These are phyloP conservation scores for Acrossocheilus wenchowensis DNA, from an alignment of 2,797 vertebrate species.

Conservation along the genomic window DNA sequence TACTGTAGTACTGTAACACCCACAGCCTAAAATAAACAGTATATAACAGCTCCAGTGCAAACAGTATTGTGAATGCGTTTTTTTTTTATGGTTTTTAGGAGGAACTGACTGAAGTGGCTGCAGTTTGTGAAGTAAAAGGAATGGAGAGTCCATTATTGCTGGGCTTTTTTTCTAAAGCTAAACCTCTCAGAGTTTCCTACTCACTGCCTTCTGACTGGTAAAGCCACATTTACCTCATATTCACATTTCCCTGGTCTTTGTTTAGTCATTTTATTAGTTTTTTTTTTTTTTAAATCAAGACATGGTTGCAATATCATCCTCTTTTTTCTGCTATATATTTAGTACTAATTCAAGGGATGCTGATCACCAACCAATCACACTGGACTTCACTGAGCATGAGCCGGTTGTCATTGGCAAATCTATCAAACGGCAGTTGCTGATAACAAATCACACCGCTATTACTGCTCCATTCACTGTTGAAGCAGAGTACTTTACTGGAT, in stretches of 20 bases:
- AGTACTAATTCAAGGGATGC: constrained; percentile 64
- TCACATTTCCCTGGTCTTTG: not conserved
- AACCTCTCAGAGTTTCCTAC: constrained; percentile 81
- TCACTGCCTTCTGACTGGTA: constrained; percentile 70
- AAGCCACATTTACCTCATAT: not conserved
- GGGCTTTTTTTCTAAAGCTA: constrained; percentile 78
- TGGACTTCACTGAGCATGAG: constrained; percentile 84
- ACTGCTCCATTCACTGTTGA: constrained; percentile 79
- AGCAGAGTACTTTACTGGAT: constrained; percentile 81
- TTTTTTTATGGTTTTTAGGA: constrained; percentile 70
- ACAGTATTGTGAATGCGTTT: not conserved
- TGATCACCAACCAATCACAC: constrained; percentile 54
- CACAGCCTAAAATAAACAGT: not conserved
- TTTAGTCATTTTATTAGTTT: not conserved
- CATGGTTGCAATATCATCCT: not conserved
- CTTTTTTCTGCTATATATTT: constrained; percentile 44
- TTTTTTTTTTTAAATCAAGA: not conserved
- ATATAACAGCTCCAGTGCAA: not conserved
- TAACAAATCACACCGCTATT: constrained; percentile 86
- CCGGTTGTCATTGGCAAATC: constrained; percentile 72
- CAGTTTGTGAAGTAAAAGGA: constrained; percentile 84
- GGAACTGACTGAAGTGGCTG: constrained; percentile 78
- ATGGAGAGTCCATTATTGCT: constrained; percentile 84
- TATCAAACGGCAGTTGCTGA: constrained; percentile 77
- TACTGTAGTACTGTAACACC: not conserved